phyloP scores from a whole-genome alignment of 35 echinoderm and acorn worm species.

The Apostichopus japonicus region DNA sequence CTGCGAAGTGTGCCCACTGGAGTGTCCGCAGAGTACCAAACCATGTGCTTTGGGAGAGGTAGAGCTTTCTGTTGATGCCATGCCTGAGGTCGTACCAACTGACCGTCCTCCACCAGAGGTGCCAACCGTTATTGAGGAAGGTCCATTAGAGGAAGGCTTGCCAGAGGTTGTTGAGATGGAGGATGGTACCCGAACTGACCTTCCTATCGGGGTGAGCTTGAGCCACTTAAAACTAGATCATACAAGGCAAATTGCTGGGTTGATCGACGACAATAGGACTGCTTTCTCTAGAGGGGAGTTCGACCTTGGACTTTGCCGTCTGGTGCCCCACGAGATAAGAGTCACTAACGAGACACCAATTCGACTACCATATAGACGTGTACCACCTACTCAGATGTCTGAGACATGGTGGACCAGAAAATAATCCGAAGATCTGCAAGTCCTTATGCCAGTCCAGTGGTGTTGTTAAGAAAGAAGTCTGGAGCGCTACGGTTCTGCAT shows the following conservation, averaged over 20 bases:
- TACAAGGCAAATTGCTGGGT: not conserved
- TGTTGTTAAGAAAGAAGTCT: too few species aligned
- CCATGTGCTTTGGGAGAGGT: too few species aligned
- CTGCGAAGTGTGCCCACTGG: too few species aligned
- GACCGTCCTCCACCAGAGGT: too few species aligned
- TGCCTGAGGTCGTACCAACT: too few species aligned
- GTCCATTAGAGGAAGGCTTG: too few species aligned
- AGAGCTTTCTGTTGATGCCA: too few species aligned
- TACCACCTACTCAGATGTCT: slow-evolving; percentile 43
- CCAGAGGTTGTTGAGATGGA: not conserved
- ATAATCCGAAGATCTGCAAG: too few species aligned
- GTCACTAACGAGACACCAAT: slow-evolving; percentile 31
- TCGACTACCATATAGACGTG: slow-evolving; percentile 47
- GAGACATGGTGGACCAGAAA: not conserved
- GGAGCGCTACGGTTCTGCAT: not conserved
- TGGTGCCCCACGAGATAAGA: slow-evolving; percentile 66
- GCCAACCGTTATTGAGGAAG: too few species aligned
- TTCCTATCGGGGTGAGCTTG: slow-evolving; percentile 21
- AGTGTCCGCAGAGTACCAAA: too few species aligned
- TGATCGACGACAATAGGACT: slow-evolving; percentile 2
- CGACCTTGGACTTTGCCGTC: slow-evolving; percentile 60
- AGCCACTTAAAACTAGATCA: not conserved
- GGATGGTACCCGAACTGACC: not conserved
- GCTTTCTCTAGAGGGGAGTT: slow-evolving; percentile 48
- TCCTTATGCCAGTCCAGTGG: too few species aligned